Base-by-base conservation (phyloP, 2,113 vertebrate species). In the Brachypodius melanocephalos region DNA sequence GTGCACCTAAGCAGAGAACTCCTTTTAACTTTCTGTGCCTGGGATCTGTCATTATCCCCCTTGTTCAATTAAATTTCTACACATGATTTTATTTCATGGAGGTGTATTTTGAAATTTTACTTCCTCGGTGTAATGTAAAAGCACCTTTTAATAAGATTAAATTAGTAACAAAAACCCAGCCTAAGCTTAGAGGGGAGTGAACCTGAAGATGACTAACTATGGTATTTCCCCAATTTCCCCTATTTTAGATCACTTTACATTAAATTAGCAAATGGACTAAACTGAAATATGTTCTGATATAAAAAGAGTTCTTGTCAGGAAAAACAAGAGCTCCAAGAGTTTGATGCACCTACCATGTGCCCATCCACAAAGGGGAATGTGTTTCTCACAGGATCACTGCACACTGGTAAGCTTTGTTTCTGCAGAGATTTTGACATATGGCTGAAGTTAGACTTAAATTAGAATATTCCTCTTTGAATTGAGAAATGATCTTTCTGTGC, bases 371-470 rank as follows among this genome's bases (percentile, higher is more conserved):
- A 96, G 95, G 90, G 72, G 91, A 97, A 92, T 89, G 91, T 97
- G 94, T 97, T 97, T 88, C 96, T 94, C 86, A 95, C 8, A 22
- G 88, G 91, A 89, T 85, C 84, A 67, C 93, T 92, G 92, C 97
- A 98, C 97, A 98, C 96, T 97, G 83, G 81, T 84, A 72, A 96
- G 95, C 98, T 98, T 98, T 98, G 98, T 98, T 94, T 98, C 97
- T 80, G 84, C 34, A 86, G 59, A 92, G 96, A 98, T 98, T 96
- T 97, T 97, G 97, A 98, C 98, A 97, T 96, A 96, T 97, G 97
- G 97, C 96, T 87, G 86, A 97, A 97, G 89, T 95, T 96, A 90
- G 96, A 80, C 97, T 98, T 98, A 98, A 98, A 98, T 98, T 98
- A 98, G 98, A 98, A 98, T 97, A 97, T 95, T 97, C 90, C 51